These are phyloP conservation scores for Bryconaethiops microstoma DNA, from an alignment of 2,797 vertebrate species.

Conservation along the genomic window DNA sequence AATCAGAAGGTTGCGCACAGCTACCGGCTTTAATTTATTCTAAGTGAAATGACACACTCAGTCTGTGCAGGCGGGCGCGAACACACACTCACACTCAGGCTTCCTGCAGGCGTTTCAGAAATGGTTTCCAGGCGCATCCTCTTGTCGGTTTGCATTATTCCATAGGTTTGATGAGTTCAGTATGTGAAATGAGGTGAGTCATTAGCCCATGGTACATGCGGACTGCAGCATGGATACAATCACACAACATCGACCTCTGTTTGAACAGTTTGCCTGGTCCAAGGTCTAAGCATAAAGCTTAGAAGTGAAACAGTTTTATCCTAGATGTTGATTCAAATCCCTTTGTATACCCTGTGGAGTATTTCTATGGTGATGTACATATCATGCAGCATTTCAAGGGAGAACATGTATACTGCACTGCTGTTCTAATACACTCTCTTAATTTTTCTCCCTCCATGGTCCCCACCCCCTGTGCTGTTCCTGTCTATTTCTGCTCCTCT, in stretches of 20 bases:
- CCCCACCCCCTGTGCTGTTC: background rate
- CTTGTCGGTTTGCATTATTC: constrained; percentile 49
- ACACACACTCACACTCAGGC: constrained; percentile 37
- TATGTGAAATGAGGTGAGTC: constrained; percentile 22
- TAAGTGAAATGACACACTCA: constrained; percentile 64
- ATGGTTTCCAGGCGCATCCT: constrained; percentile 42
- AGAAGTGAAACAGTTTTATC: background rate
- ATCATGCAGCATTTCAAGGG: constrained; percentile 6
- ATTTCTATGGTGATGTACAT: constrained; percentile 10
- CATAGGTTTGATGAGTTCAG: constrained; percentile 50
- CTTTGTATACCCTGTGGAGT: background rate
- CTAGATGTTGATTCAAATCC: constrained; percentile 4
- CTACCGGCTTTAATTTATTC: constrained; percentile 66
- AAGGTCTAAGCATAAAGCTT: background rate
- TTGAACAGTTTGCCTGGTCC: background rate
- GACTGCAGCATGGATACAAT: background rate
- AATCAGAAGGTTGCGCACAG: constrained; percentile 33
- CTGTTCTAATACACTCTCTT: constrained; percentile 23
- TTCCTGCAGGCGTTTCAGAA: constrained; percentile 32
- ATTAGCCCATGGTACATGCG: constrained; percentile 13
- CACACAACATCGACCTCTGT: background rate
- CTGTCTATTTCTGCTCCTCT: background rate
- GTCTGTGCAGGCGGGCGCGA: constrained; percentile 5
- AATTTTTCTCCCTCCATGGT: background rate
- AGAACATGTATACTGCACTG: background rate